Evolutionary conservation across 2,888 invertebrate species (phyloP), one percentile per base, ranked within the genome.

Genomic region (Phalera bucephala): DNA sequence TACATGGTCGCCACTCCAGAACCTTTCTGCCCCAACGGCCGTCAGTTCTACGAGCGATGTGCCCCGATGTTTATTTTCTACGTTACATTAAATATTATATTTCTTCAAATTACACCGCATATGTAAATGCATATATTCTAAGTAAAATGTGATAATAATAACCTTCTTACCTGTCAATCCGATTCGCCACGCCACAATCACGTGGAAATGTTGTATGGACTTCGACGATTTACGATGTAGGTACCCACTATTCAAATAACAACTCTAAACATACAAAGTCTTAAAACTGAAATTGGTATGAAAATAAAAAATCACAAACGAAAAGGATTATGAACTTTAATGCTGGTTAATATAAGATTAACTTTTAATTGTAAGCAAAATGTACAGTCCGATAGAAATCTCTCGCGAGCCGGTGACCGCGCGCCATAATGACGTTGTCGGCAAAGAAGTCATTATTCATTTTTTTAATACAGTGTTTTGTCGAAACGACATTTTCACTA

Each of bases 401-500:
- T 82, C 77, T 69, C 45, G 61, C 68, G 59, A 62, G 74, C 68
- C 72, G 68, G 69, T 78, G 82, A 82, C 82, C 83, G 80, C 77
- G 70, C 66, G 70, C 67, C 67, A 68, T 87, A 87, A 88, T 87
- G 84, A 84, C 77, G 81, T 73, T 74, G 84, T 76, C 82, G 80
- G 81, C 72, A 74, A 80, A 85, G 84, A 80, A 86, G 87, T 83
- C 88, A 86, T 88, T 86, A 87, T 80, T 88, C 88, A 88, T 87
- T 87, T 88, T 87, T 88, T 88, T 87, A 85, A 87, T 85, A 82
- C 83, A 82, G 74, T 81, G 83, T 86, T 86, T 86, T 86, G 87
- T 86, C 80, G 83, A 85, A 85, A 80, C 80, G 87, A 87, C 88
- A 88, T 85, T 86, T 88, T 84, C 87, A 87, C 87, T 88, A 82